These are phyloP conservation scores for Plebejus argus DNA, from an alignment of 2,888 invertebrate genomes.

Conservation along the genomic window DNA sequence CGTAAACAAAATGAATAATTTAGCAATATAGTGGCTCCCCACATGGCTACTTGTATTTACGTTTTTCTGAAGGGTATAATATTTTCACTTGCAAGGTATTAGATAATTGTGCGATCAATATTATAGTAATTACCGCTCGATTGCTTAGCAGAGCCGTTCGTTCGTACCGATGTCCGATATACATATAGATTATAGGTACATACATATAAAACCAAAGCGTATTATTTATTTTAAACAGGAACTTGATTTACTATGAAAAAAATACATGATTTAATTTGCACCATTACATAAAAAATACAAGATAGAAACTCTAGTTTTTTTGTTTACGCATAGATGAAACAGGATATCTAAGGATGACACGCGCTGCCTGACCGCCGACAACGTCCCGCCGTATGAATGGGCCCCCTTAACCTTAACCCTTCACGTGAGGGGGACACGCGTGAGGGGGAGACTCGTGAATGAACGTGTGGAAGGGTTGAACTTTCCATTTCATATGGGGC, in stretches of 20 bases:
- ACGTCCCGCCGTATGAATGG: conserved; percentile 58
- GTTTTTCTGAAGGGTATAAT: neutral
- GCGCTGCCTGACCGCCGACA: conserved; percentile 74
- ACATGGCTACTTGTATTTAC: neutral
- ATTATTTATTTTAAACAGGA: neutral
- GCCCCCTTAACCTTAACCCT: conserved; percentile 42
- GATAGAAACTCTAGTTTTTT: neutral
- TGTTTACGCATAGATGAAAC: neutral
- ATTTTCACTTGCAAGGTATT: neutral
- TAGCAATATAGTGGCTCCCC: too few relatives aligned
- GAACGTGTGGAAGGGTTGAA: conserved; percentile 47
- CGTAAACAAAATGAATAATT: too few relatives aligned
- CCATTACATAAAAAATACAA: neutral
- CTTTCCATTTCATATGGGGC: conserved; percentile 78
- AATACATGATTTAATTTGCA: neutral
- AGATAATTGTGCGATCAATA: too few relatives aligned
- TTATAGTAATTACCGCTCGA: too few relatives aligned
- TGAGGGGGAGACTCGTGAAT: conserved; percentile 18
- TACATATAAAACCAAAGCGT: neutral
- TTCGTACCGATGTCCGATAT: too few relatives aligned
- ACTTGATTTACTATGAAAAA: neutral
- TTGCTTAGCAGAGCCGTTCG: too few relatives aligned
- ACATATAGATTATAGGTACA: too few relatives aligned
- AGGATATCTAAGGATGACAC: conserved; percentile 51
- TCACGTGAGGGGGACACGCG: conserved; percentile 11